A percentile compares a stretch with the other conserved stretches of the same genome.
Conservation (phyloP, 2,113 vertebrate genomes). For the Callocephalon fimbriatum region DNA sequence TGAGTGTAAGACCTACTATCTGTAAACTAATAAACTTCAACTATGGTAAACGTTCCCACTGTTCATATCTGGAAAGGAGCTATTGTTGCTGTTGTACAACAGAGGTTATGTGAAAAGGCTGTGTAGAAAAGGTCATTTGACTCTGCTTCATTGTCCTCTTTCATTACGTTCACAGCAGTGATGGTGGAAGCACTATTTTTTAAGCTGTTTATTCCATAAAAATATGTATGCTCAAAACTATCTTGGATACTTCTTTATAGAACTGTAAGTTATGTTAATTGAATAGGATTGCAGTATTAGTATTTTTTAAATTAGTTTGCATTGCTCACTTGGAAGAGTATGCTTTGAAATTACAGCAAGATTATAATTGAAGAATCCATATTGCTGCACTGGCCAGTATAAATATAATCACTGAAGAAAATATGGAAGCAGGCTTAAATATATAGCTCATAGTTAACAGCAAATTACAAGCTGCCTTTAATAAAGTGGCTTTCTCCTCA, state of each 20-base stretch:
- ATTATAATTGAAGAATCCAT: neutral
- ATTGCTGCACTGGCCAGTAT: neutral
- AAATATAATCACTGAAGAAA: neutral
- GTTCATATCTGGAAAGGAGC: neutral
- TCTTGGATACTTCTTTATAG: neutral
- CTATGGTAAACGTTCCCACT: rapidly evolving
- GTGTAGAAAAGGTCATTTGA: neutral
- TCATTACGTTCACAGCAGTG: neutral
- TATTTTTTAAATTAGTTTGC: neutral
- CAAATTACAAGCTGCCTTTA: neutral
- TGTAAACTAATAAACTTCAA: neutral
- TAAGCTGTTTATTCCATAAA: neutral
- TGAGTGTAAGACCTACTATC: neutral
- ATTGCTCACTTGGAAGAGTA: neutral
- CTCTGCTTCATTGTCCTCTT: neutral
- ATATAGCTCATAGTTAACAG: neutral
- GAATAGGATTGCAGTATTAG: neutral
- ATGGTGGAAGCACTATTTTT: neutral
- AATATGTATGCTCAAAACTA: neutral
- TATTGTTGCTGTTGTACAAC: neutral
- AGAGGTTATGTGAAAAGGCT: neutral
- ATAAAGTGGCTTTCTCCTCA: neutral
- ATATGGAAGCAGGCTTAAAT: neutral
- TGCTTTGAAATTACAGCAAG: neutral
- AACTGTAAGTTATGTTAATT: neutral